Percentiles rank a stretch among this genome's conserved stretches.
These are phyloP conservation scores for Anaspis maculata DNA, from an alignment of 2,888 invertebrate species.

Conservation along the genomic window DNA sequence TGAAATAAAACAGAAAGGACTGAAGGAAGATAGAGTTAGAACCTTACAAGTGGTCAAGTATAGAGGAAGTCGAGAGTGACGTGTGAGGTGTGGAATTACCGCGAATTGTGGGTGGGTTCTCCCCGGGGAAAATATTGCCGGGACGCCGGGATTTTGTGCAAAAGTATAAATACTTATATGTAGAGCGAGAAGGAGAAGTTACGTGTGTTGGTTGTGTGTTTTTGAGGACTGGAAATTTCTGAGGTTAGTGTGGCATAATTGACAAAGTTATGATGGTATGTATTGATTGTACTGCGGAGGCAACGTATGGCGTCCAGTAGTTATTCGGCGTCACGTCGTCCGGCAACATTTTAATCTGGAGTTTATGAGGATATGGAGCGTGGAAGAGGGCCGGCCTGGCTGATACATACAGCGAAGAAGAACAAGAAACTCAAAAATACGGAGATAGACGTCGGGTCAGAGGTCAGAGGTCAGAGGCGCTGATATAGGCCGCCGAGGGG, in stretches of 20 bases:
- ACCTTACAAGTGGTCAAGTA: no score
- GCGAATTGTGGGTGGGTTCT: background rate
- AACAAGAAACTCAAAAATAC: slow-evolving; percentile 12
- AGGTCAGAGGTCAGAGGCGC: slow-evolving; percentile 7
- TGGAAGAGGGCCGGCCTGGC: slow-evolving; percentile 30
- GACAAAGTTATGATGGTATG: slow-evolving; percentile 13
- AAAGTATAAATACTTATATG: no score
- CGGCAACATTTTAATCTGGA: slow-evolving; percentile 17
- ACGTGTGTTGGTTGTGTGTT: no score
- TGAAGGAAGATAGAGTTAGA: no score
- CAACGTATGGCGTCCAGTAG: slow-evolving; percentile 15
- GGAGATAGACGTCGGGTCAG: slow-evolving; percentile 10
- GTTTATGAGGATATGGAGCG: slow-evolving; percentile 21
- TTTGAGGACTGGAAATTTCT: no score
- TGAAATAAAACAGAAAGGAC: no score
- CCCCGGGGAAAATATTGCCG: no score
- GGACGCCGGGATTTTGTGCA: no score
- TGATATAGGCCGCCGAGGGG: slow-evolving; percentile 12
- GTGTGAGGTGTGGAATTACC: slow-evolving; percentile 1
- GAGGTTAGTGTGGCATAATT: slow-evolving; percentile 12
- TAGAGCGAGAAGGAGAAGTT: no score
- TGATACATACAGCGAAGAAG: no score
- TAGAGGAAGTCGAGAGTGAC: no score
- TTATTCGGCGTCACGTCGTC: slow-evolving; percentile 17
- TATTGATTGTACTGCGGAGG: slow-evolving; percentile 16